Evolutionary conservation across 30 jellyfish, hydroid and myxozoan genomes (phyloP), one percentile per base, ranked within the genome.

Genomic region (Morbakka virulenta): DNA sequence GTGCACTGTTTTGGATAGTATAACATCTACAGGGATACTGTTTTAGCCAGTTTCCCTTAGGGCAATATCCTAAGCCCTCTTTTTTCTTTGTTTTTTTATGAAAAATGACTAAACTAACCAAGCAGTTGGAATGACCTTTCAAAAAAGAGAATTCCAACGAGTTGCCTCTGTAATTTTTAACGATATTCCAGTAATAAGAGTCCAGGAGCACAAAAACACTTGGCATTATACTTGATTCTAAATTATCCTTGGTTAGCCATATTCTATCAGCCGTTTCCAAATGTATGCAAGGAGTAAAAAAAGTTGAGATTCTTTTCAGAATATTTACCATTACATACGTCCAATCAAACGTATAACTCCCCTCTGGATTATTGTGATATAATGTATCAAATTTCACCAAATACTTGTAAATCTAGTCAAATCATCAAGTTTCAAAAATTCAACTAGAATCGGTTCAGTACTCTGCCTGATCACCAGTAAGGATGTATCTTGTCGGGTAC

Each of bases 101-200:
- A n/a, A n/a, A n/a, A n/a, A n/a, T 70, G 87, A 82, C 36, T 87
- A 86, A 21, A 65, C 62, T 21, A 71, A 82, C 35, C 82, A 82
- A 50, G 94, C 87, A 2, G 87, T 61, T 17, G 94, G 72, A 62
- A 71, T 70, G 26, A 48, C 81, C 34, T 83, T 83, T 82, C 62
- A 57, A 72, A 41, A 36, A 71, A 73, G 29, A 31, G 86, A 65
- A 48, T 0, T 64, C 53, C 73, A 64, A 50, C 67, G 2, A 50
- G 48, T 57, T 69, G 48, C 67, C 94, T 82, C 21, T 47, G 24
- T 21, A 35, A 66, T 20, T 4, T 52, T 28, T 72, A 50, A 62
- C 34, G 76, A 35, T 23, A 77, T 30, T 33, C 80, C 88, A 50
- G 77, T 83, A 4, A 50, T 35, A 35, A 67, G 64, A 12, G 81